A percentile compares a stretch with the other conserved stretches of the same genome.
Evolutionary conservation across 2,113 vertebrate genomes (phyloP).

Genomic region (Sitta europaea): DNA sequence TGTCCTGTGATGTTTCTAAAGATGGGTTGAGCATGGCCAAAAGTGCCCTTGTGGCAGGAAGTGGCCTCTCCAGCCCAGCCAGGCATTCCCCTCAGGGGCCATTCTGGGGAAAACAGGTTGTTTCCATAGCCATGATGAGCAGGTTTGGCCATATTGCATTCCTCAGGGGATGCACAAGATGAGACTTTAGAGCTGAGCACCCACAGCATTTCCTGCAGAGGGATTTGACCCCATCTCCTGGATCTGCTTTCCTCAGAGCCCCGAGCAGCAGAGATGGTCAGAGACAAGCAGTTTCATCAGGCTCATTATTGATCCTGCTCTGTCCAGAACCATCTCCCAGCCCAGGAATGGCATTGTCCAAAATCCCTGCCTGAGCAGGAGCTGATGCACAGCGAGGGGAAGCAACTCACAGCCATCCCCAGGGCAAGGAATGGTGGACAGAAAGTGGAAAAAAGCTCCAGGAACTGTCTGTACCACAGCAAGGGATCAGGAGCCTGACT

Average conservation of each 20-base stretch:
- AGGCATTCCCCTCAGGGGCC: neutral
- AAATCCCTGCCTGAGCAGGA: neutral
- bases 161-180: fast-evolving
- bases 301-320: neutral
- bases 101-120: neutral
- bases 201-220: neutral
- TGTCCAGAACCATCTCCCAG: neutral
- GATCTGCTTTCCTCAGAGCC: neutral
- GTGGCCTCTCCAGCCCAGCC: neutral
- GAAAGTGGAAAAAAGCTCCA: neutral
- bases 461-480: neutral
- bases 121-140: neutral
- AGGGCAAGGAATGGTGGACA: neutral
- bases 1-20: neutral
- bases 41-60: neutral
- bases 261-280: neutral
- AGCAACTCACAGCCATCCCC: neutral
- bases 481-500: neutral
- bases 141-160: neutral
- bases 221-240: neutral
- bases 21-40: neutral
- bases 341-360: neutral
- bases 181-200: neutral
- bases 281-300: neutral
- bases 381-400: neutral